Evolutionary conservation across 2,113 vertebrate genomes (phyloP).

Genomic region (Crotalus tigris): DNA sequence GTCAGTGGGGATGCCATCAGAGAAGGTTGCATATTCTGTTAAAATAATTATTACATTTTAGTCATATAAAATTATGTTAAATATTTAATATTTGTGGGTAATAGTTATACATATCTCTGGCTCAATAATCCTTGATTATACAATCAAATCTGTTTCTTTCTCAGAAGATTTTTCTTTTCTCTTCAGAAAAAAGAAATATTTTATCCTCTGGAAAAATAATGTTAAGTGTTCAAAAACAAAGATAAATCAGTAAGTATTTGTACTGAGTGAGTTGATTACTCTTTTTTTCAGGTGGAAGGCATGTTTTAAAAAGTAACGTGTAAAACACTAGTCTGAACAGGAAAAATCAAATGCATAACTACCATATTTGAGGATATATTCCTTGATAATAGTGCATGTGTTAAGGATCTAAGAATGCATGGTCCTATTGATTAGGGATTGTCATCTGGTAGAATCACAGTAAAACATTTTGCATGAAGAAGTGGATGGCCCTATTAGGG

Average conservation of each 20-base stretch:
- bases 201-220: slow-evolving; percentile 64
- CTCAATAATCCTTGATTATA: slow-evolving; percentile 13
- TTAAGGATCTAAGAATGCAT: neutral
- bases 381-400: neutral
- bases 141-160: neutral
- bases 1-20: neutral
- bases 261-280: neutral
- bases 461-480: neutral
- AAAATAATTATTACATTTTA: neutral
- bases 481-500: neutral
- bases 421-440: neutral
- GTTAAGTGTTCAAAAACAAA: slow-evolving; percentile 55
- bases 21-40: neutral
- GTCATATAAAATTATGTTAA: neutral
- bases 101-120: neutral
- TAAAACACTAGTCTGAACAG: neutral
- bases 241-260: slow-evolving; percentile 48
- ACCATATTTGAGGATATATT: neutral
- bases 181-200: slow-evolving; percentile 66
- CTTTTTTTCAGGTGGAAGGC: neutral
- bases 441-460: neutral
- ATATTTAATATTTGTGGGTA: neutral
- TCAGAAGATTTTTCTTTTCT: neutral
- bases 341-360: neutral
- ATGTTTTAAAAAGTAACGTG: neutral